These are phyloP conservation scores for Xiphophorus hellerii DNA, from an alignment of 2,113 vertebrate genomes.

Conservation along the genomic window DNA sequence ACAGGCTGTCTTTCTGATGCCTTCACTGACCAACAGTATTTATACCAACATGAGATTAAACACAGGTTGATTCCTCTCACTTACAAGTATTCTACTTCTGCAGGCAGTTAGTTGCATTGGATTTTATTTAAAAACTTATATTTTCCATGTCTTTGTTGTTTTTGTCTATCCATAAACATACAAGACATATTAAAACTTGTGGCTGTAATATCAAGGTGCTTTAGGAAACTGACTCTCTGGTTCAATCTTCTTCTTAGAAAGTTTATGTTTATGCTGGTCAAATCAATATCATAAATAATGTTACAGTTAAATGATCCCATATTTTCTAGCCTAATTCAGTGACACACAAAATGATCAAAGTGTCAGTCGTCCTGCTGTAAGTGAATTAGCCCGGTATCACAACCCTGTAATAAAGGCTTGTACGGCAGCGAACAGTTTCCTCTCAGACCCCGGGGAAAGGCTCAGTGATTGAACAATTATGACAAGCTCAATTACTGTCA, in stretches of 20 bases:
- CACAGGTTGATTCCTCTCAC: no score
- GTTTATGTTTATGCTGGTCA: not conserved
- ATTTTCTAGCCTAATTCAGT: slow-evolving; percentile 35
- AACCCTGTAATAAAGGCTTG: slow-evolving; percentile 73
- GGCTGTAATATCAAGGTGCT: not conserved
- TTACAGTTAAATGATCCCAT: slow-evolving; percentile 29
- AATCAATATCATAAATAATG: slow-evolving; percentile 23
- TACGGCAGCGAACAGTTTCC: slow-evolving; percentile 62
- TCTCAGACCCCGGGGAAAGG: slow-evolving; percentile 71
- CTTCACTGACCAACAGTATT: no score
- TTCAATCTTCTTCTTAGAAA: slow-evolving; percentile 9
- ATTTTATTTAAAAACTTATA: no score
- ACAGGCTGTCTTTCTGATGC: no score
- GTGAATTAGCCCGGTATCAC: slow-evolving; percentile 73
- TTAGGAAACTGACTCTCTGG: not conserved
- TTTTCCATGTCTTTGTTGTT: no score
- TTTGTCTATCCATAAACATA: no score
- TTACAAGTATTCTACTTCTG: no score
- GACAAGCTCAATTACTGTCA: slow-evolving; percentile 84
- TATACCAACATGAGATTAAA: no score
- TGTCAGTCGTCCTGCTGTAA: slow-evolving; percentile 56
- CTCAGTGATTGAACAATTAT: slow-evolving; percentile 81
- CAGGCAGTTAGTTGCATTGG: no score
- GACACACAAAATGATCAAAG: slow-evolving; percentile 44
- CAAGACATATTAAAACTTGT: no score